These are phyloP conservation scores for Centropus bengalensis DNA, from an alignment of 2,113 vertebrate species.

Conservation along the genomic window DNA sequence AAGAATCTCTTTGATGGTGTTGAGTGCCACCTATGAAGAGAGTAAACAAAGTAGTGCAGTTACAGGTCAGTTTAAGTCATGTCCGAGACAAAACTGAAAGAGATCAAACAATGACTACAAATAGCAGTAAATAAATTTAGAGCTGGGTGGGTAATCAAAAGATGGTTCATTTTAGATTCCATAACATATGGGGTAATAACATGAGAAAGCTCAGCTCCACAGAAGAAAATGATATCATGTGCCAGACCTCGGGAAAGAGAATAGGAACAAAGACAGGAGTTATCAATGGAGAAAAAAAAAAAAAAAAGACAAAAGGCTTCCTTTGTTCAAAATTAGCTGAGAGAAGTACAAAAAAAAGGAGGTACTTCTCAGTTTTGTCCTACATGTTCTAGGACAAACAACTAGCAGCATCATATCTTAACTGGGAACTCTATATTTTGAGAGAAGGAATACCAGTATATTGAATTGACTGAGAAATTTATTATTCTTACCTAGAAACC, in stretches of 20 bases:
- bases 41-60: not conserved
- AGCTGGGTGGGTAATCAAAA: not conserved
- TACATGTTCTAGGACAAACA: not conserved
- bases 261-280: not conserved
- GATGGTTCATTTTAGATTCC: not conserved
- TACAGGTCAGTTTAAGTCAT: not conserved
- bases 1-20: not conserved
- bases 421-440: not conserved
- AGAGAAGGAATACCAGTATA: not conserved
- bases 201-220: not conserved
- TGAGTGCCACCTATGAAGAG: not conserved
- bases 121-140: not conserved
- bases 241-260: not conserved
- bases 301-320: not conserved
- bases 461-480: not conserved
- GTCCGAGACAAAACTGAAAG: not conserved
- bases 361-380: not conserved
- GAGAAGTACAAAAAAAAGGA: not conserved
- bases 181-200: not conserved
- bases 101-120: not conserved
- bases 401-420: not conserved
- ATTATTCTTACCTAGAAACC: not conserved
- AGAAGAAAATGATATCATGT: not conserved
- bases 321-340: not conserved
- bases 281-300: no score